Conservation (phyloP, 2,113 vertebrate species). For the Pseudorectes ferrugineus region DNA sequence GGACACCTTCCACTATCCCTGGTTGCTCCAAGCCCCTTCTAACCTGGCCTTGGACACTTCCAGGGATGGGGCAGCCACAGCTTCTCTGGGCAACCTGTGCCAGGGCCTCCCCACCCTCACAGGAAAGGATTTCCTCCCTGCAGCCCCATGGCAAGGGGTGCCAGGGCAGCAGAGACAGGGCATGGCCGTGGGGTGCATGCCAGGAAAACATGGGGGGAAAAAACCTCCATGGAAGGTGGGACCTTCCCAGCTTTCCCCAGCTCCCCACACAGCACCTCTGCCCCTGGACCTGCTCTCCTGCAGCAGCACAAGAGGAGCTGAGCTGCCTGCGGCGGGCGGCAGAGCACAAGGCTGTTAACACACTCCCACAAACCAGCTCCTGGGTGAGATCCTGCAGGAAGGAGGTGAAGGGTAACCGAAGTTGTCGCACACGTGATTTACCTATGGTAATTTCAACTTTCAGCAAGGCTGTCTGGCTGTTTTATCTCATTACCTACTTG, state of each 20-base stretch:
- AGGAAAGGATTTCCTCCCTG: neutral
- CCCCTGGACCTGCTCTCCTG: neutral
- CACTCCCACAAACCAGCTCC: neutral
- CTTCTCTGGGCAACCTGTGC: neutral
- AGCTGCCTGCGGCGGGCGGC: neutral
- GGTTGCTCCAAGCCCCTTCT: fast-evolving
- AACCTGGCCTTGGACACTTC: neutral
- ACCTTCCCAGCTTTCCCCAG: neutral
- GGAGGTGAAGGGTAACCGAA: constrained; percentile 4
- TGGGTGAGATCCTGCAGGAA: neutral
- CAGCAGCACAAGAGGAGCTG: neutral
- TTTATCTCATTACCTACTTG: neutral
- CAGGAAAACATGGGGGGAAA: fast-evolving
- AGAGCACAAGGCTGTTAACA: neutral
- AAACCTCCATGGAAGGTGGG: neutral
- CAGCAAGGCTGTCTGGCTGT: neutral
- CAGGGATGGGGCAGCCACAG: neutral
- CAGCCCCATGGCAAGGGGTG: neutral
- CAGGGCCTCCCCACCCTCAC: neutral
- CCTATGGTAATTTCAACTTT: neutral
- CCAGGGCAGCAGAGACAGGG: fast-evolving
- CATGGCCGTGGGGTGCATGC: fast-evolving
- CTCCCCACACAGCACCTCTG: neutral
- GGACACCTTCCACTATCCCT: neutral
- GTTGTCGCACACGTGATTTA: neutral